Base-by-base conservation (phyloP, 1,140 invertebrate genomes). In the Asbolus verrucosus region DNA sequence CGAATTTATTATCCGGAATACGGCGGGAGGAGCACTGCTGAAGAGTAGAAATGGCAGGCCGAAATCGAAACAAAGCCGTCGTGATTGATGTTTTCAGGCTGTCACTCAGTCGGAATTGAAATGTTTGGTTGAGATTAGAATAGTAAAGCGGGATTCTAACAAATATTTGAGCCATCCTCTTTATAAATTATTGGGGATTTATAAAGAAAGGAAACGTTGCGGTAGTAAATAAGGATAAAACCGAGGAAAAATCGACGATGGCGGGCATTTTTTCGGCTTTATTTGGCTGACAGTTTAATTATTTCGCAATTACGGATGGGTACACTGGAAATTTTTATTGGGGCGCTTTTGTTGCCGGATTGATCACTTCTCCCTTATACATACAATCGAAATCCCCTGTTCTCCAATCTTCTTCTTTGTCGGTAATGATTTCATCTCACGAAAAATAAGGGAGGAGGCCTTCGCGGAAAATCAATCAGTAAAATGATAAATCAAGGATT, bases 71-170 rank as follows among this genome's bases (percentile, higher is more conserved):
- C 61, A 63, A 63, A 63, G 61, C 30, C 39, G 33, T 18, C 16
- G 61, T 63, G 61, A 63, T 63, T 63, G 61, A 63, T 63, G 61
- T 63, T 63, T 62, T 39, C 18, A 41, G 39, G 30, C 39, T 41
- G 61, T 63, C 61, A 63, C 21, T 63, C 61, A 63, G 39, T 11
- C 39, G 16, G 16, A 63, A 63, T 63, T 63, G 61, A 63, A 63
- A 33, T 63, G 61, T 63, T 63, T 63, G 33, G 21, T 30, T 41
- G 59, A 63, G 61, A 63, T 63, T 63, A 63, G 61, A 39, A 63
- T 63, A 62, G 60, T 62, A 39, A 62, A 62, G 39, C 18, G 14
- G 15, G 11, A 3, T 19, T 38, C 36, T 27, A 41, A 41, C 61
- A 39, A 41, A 63, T 41, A 63, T 39, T 21, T 24, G 15, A 41